A percentile compares a stretch with the other conserved stretches of the same genome.
Conservation (phyloP, 2,888 invertebrate species). For the Eupsilia transversa region DNA sequence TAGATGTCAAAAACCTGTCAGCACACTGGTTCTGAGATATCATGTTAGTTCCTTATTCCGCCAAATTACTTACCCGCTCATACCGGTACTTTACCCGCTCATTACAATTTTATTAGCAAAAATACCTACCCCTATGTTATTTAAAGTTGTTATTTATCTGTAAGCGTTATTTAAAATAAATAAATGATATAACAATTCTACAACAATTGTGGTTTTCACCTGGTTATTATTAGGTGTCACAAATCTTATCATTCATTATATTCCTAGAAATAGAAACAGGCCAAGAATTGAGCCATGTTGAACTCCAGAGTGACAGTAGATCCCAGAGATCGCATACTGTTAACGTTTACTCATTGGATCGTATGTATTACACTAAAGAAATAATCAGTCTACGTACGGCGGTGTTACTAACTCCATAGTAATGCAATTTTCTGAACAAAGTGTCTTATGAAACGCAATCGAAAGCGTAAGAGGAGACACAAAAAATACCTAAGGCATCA, state of each 20-base stretch:
- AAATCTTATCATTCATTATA: background rate
- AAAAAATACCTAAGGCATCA: background rate
- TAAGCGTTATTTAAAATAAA: background rate
- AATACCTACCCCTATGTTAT: background rate
- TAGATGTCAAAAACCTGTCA: background rate
- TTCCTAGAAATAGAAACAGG: background rate
- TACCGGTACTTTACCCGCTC: background rate
- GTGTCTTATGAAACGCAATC: background rate
- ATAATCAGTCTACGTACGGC: background rate
- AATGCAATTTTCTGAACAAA: background rate
- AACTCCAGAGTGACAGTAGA: background rate
- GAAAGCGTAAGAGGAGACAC: background rate
- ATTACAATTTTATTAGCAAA: background rate
- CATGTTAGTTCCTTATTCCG: background rate
- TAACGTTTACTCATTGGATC: background rate
- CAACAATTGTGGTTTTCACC: background rate
- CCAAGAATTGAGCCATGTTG: background rate
- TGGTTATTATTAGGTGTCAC: background rate
- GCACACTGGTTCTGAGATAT: background rate
- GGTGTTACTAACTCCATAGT: background rate
- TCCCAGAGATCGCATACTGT: too few species aligned
- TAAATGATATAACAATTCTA: background rate
- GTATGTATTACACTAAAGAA: background rate
- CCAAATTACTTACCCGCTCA: too few species aligned
- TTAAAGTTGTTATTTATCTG: background rate